Base-by-base conservation (phyloP, 2,888 invertebrate genomes). In the Ochropleura plecta region DNA sequence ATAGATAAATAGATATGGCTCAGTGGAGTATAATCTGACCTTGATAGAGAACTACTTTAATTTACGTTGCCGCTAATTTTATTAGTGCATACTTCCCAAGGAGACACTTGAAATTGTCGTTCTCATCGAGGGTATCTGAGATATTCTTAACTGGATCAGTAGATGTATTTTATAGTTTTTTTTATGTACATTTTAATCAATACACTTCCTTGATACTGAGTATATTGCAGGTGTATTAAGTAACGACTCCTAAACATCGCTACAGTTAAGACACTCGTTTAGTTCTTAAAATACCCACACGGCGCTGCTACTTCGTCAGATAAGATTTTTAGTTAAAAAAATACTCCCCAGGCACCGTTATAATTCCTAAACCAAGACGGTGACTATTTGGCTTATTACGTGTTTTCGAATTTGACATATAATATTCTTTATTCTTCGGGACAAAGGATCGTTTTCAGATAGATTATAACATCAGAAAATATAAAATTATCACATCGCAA, bases 1-100 rank as follows among this genome's bases (percentile, higher is more conserved):
- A 46, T 48, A 44, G 62, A 44, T 44, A n/a, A 62, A 72, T 16
- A 76, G 18, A 78, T 69, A 68, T 59, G 49, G 40, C 20, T 9
- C 78, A 59, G 59, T 59, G 14, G 18, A 76, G 59, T 68, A 68
- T 59, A 20, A 40, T 40, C 78, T 78, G 51, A 59, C 69, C 68
- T 59, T 75, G 20, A 75, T 59, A 44, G 68, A 46, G 46, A 53
- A 62, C 20, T 62, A 46, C 30, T 44, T 60, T 5, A 51, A 40
- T 73, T 20, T 44, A 30, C 30, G 30, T 51, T 59, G 64, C 14
- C 12, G 8, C 16, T 75, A 9, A 12, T 18, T 74, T n/a, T 62
- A 42, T 48, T n/a, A 14, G 10, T 76, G 16, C 0, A 40, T 40
- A 57, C 14, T 46, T 46, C 3, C n/a, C 20, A 57, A 20, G n/a